Evolutionary conservation across 2,797 vertebrate genomes (phyloP).

Genomic region (Anniella stebbinsi): DNA sequence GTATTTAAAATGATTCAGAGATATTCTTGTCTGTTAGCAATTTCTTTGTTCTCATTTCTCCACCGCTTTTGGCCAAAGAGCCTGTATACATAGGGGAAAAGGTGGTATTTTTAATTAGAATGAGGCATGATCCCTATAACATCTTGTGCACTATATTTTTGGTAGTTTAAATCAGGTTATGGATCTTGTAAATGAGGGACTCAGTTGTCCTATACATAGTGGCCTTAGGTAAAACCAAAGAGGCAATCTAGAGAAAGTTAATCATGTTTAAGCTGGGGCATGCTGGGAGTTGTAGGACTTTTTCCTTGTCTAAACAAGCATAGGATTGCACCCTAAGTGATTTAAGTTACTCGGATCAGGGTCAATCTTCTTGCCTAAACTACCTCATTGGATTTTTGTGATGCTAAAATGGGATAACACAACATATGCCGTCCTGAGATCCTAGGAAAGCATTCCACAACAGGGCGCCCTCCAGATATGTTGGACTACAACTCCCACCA

Average conservation of each 20-base stretch:
- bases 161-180: neutral
- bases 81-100: neutral
- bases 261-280: neutral
- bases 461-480: no score
- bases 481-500: no score
- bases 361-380: neutral
- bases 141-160: neutral
- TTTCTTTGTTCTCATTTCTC: neutral
- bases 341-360: neutral
- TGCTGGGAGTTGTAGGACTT: no score
- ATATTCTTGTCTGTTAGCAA: neutral
- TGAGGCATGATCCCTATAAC: neutral
- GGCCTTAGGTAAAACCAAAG: neutral
- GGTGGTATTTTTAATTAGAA: neutral
- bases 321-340: neutral
- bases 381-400: neutral
- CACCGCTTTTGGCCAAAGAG: neutral
- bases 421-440: neutral
- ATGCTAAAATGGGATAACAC: neutral
- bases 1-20: conserved; percentile 2
- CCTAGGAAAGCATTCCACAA: no score
- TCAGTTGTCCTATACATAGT: neutral
- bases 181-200: neutral
- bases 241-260: no score
- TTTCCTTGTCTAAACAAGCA: no score